Evolutionary conservation across 2,888 invertebrate species (phyloP).

Genomic region (Caenorhabditis imperialis): DNA sequence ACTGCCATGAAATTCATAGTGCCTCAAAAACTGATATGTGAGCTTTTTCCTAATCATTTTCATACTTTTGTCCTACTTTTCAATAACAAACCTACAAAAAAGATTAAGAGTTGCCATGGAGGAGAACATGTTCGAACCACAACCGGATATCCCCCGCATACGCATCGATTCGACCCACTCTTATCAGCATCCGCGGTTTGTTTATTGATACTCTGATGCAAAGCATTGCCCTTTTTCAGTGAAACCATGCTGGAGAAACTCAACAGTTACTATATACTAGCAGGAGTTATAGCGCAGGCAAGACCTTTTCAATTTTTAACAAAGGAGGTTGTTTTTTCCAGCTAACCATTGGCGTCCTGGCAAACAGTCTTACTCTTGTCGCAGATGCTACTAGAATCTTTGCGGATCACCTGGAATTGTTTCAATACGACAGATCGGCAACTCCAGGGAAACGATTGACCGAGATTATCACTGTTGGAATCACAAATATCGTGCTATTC

Average conservation of each 20-base stretch:
- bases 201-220: background rate
- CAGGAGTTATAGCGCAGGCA: slow-evolving; percentile 48
- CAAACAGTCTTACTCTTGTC: slow-evolving; percentile 51
- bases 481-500: slow-evolving; percentile 45
- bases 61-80: background rate
- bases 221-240: slow-evolving; percentile 28
- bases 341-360: slow-evolving; percentile 53
- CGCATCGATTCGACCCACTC: slow-evolving; percentile 50
- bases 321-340: slow-evolving; percentile 5
- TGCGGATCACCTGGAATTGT: slow-evolving; percentile 56
- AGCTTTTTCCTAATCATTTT: background rate
- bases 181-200: slow-evolving; percentile 30
- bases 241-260: slow-evolving; percentile 32
- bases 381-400: slow-evolving; percentile 55
- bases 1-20: too few relatives aligned
- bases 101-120: slow-evolving; percentile 57
- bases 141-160: slow-evolving; percentile 44
- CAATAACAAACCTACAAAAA: too few relatives aligned
- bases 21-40: too few relatives aligned
- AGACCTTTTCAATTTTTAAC: background rate
- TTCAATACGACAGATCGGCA: slow-evolving; percentile 50
- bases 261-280: slow-evolving; percentile 29
- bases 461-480: slow-evolving; percentile 55
- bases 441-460: slow-evolving; percentile 48
- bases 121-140: slow-evolving; percentile 59